Evolutionary conservation across 2,113 vertebrate genomes (phyloP).

Genomic region (Anseranas semipalmata): DNA sequence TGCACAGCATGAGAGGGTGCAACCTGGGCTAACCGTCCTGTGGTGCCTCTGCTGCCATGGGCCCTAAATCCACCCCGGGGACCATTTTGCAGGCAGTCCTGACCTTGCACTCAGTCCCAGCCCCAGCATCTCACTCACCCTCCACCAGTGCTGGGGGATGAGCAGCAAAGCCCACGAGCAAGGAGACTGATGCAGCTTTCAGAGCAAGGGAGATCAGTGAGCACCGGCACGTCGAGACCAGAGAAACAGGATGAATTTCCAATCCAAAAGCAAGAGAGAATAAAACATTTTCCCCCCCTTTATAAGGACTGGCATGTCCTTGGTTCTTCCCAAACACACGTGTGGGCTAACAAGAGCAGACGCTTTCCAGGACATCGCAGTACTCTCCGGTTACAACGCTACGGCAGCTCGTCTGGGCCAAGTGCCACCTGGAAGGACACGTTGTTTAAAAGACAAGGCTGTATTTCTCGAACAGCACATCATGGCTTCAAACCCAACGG

Average conservation of each 20-base stretch:
- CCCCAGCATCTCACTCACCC: not conserved
- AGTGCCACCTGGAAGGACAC: constrained; percentile 48
- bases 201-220: not conserved
- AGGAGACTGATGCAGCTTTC: not conserved
- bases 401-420: constrained; percentile 28
- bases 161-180: not conserved
- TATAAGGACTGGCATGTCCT: not conserved
- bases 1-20: too few species aligned
- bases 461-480: not conserved
- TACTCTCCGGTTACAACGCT: not conserved
- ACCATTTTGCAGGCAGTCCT: not conserved
- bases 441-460: not conserved
- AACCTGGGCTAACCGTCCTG: too few species aligned
- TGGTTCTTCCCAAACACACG: not conserved
- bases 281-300: accelerated
- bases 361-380: constrained; percentile 27
- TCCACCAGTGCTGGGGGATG: accelerated
- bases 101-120: not conserved
- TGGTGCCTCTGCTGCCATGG: accelerated
- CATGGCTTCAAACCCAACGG: not conserved
- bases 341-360: constrained; percentile 22
- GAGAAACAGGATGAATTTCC: not conserved
- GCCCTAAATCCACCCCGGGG: not conserved
- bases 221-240: accelerated
- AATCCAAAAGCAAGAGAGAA: not conserved